phyloP scores from a whole-genome alignment of 2,113 vertebrate species.

The Prionailurus bengalensis region DNA sequence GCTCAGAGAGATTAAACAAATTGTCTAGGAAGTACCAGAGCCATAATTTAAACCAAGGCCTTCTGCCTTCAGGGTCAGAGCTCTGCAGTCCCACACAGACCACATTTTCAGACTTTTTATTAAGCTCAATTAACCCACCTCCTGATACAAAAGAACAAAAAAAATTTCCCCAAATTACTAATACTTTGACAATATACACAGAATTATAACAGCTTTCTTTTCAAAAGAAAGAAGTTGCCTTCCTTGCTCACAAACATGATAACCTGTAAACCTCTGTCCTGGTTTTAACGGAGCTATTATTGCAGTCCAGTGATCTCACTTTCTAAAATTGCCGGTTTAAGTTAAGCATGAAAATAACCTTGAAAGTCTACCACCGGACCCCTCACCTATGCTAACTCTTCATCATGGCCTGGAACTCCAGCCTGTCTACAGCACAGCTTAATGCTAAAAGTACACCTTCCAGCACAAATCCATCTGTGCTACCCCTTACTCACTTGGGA shows the following conservation, averaged over 20 bases:
- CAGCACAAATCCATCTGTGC: neutral
- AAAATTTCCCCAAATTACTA: neutral
- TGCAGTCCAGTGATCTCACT: neutral
- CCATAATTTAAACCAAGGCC: neutral
- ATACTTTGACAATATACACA: neutral
- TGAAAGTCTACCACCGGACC: neutral
- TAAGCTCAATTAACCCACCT: neutral
- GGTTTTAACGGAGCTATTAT: neutral
- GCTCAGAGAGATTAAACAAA: neutral
- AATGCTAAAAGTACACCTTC: neutral
- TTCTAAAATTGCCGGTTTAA: neutral
- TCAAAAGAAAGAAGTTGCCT: neutral
- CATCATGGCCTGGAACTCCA: neutral
- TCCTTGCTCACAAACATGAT: neutral
- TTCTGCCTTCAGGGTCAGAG: neutral
- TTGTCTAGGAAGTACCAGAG: neutral
- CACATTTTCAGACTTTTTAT: neutral
- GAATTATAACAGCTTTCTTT: neutral
- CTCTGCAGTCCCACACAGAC: neutral
- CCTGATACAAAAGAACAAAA: neutral
- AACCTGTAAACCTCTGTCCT: neutral
- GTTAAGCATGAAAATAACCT: neutral
- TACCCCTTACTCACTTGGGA: neutral
- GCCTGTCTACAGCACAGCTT: no score
- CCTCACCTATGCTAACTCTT: neutral